phyloP scores from a whole-genome alignment of 2,888 invertebrate genomes.

The Diloba caeruleocephala region DNA sequence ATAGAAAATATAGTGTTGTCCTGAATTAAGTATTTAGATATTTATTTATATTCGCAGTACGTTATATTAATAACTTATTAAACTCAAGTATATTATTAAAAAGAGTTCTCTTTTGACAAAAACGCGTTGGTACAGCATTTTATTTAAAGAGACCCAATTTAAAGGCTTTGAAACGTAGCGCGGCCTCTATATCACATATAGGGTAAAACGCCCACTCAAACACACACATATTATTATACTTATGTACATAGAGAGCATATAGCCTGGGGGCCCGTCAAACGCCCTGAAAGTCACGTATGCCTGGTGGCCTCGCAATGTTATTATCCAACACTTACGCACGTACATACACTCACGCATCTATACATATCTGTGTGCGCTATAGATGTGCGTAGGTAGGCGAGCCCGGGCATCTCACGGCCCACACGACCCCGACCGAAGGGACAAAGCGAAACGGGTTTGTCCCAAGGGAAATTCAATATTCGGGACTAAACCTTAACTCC shows the following conservation, averaged over 20 bases:
- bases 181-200: conserved; percentile 77
- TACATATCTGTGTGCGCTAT: conserved; percentile 56
- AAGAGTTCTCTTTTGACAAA: conserved; percentile 61
- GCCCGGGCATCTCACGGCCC: conserved; percentile 86
- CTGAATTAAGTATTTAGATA: conserved; percentile 6
- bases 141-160: conserved; percentile 86
- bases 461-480: conserved; percentile 90
- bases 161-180: conserved; percentile 80
- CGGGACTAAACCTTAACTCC: conserved; percentile 90
- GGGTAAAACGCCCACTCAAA: conserved; percentile 76
- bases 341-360: conserved; percentile 67
- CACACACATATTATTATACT: conserved; percentile 62
- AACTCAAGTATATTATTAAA: conserved; percentile 31
- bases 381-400: conserved; percentile 66
- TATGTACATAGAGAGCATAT: conserved; percentile 69
- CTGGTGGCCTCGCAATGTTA: conserved; percentile 85
- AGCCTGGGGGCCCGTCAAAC: conserved; percentile 84
- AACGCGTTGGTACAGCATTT: conserved; percentile 64
- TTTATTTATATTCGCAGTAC: conserved; percentile 24
- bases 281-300: conserved; percentile 87
- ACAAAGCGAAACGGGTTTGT: conserved; percentile 90
- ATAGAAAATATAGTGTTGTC: conserved; percentile 3
- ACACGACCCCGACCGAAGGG: conserved; percentile 88
- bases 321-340: conserved; percentile 87
- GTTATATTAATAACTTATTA: conserved; percentile 44